Conservation (phyloP, 2,113 vertebrate genomes). For the Neotragus pygmaeus region DNA sequence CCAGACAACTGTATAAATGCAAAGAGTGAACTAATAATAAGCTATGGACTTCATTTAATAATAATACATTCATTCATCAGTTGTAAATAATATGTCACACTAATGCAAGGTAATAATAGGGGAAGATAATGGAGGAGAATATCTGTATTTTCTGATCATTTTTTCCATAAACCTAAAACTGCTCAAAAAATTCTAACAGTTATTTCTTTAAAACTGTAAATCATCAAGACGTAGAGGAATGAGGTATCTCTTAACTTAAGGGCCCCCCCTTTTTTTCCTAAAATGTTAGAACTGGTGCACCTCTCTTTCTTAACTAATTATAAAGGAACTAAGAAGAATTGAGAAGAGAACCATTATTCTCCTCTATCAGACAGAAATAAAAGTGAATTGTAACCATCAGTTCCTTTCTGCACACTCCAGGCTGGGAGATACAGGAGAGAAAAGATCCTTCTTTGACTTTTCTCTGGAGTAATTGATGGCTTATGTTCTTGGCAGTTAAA, state of each 20-base stretch:
- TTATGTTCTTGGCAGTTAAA: constrained; percentile 62
- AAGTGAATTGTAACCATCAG: neutral
- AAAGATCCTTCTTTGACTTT: constrained; percentile 58
- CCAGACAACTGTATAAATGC: neutral
- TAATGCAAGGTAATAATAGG: neutral
- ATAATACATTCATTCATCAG: neutral
- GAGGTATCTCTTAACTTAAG: neutral
- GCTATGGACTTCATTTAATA: neutral
- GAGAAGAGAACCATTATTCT: neutral
- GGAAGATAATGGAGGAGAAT: neutral
- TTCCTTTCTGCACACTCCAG: constrained; percentile 18
- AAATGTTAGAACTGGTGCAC: neutral
- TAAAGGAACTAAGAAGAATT: neutral
- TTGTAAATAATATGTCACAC: neutral
- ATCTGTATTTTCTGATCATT: neutral
- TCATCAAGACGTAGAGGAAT: neutral
- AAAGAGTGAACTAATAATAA: neutral
- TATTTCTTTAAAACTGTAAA: neutral
- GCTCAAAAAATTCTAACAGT: neutral
- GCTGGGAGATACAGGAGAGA: constrained; percentile 8
- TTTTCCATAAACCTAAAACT: neutral
- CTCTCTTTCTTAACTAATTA: neutral
- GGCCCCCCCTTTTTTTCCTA: neutral
- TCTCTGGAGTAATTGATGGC: constrained; percentile 48
- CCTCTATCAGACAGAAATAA: constrained; percentile 20